Evolutionary conservation across 2,888 invertebrate genomes (phyloP), one percentile per base, ranked within the genome.

Genomic region (Conomelus anceps): DNA sequence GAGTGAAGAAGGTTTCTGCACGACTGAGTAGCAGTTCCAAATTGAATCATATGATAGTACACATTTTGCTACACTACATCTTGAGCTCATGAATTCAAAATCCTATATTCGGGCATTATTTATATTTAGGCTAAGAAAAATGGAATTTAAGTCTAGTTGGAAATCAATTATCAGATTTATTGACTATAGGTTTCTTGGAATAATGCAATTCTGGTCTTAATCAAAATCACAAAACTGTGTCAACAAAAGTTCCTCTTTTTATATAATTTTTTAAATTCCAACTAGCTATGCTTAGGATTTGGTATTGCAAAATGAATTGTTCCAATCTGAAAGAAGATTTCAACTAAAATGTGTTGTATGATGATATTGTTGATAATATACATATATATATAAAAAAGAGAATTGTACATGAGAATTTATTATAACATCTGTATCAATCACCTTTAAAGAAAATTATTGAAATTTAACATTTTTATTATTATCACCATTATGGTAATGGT

Each of bases 81-180:
- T 86, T 86, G 86, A 89, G 89, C 90, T 84, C 87, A 89, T 90
- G 91, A 91, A 91, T 91, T 91, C 91, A 90, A 90, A 90, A 89
- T 63, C 91, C 90, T 91, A 89, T 88, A 88, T 90, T 91, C 91
- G 91, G 91, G 91, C 91, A 91, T 91, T 91, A 91, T 90, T 91
- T 90, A 89, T 90, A 90, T 91, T 91, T 91, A 91, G 90, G 90
- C 88, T 90, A 89, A 90, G 90, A 89, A 90, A 89, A 89, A 89
- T 88, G 88, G 91, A 91, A 91, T 91, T 91, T 91, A 91, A 90
- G 85, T 89, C 90, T 90, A 89, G 90, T 90, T 90, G 90, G 90
- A 90, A 86, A 90, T 89, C 63, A 63, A 63, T 63, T 63, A 3
- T n/a, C 63, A 63, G 63, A 63, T 63, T 89, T 87, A 89, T 88